Evolutionary conservation across 2,113 vertebrate genomes (phyloP), one percentile per base, ranked within the genome.

Genomic region (Athene noctua): DNA sequence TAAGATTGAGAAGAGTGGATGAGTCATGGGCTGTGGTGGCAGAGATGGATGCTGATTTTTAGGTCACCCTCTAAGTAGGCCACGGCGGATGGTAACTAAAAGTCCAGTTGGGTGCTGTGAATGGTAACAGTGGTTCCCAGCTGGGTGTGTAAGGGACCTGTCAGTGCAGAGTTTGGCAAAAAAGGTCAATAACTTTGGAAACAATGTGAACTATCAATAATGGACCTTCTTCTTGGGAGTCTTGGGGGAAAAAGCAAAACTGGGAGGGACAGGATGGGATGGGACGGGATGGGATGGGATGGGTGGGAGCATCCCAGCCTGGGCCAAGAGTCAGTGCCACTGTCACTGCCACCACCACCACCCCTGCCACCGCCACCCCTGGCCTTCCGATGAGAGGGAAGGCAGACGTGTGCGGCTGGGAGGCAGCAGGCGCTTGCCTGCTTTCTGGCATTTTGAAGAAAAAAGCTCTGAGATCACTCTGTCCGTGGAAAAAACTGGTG

Each of bases 401-500:
- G 46, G 55, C 62, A 40, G 34, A 13, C 0, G 12, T 11, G 26
- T 23, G 66, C 2, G 2, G 18, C 86, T 55, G n/a, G 32, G 36
- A 81, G 59, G 67, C 62, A 61, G 87, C 34, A 23, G 62, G 55
- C 2, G 0, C 47, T 55, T n/a, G 3, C 25, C 23, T 4, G 0
- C 5, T 83, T 70, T 49, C 40, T 18, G 57, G 26, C 40, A 15
- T 70, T n/a, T 46, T 49, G 63, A 62, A 70, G 72, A n/a, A 61
- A 77, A 84, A 49, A 13, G 17, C 55, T 55, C 15, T 15, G 16
- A 67, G 34, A 20, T 59, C 51, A 44, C 55, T 44, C n/a, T 22
- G 20, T n/a, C 32, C 2, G 0, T 58, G 19, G 5, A 26, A 44
- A 18, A 52, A 52, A 2, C 8, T 21, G n/a, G 12, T 1, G 1